Evolutionary conservation across 2,113 vertebrate genomes (phyloP).

Genomic region (Nothoprocta pentlandii): DNA sequence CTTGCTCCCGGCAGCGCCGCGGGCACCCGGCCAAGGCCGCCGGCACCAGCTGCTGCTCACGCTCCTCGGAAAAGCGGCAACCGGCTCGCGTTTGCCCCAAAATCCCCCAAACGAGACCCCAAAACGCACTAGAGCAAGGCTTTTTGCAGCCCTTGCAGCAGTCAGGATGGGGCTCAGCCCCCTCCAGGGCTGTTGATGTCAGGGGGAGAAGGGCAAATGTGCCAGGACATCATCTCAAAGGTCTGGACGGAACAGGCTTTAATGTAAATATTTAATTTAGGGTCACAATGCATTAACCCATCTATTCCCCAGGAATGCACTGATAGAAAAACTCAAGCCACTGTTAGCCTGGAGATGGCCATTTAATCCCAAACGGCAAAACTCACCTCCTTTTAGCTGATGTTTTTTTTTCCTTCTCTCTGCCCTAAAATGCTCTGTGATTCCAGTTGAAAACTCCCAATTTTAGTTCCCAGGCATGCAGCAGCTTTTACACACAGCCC

Average conservation of each 20-base stretch:
- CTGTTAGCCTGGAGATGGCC: fast-evolving
- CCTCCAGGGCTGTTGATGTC: not conserved
- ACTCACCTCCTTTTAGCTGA: not conserved
- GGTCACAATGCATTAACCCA: not conserved
- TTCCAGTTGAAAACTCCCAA: not conserved
- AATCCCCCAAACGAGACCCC: not conserved
- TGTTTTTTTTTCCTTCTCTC: not conserved
- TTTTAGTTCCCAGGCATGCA: not conserved
- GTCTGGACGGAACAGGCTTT: not conserved
- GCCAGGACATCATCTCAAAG: not conserved
- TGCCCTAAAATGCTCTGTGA: fast-evolving
- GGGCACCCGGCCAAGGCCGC: slow-evolving; percentile 50
- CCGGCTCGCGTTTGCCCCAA: slow-evolving; percentile 31
- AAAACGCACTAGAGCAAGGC: no score
- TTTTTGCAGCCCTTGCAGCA: not conserved
- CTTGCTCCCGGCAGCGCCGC: slow-evolving; percentile 40
- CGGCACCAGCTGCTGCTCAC: slow-evolving; percentile 68
- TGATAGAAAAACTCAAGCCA: not conserved
- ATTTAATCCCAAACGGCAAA: not conserved
- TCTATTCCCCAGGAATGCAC: fast-evolving
- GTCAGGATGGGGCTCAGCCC: not conserved
- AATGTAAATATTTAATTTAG: not conserved
- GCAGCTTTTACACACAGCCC: not conserved
- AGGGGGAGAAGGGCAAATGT: fast-evolving
- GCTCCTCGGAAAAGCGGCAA: slow-evolving; percentile 19